Percentiles rank a stretch among this genome's conserved stretches.
These are phyloP conservation scores for Autographa pulchrina DNA, from an alignment of 2,888 invertebrate genomes.

Conservation along the genomic window DNA sequence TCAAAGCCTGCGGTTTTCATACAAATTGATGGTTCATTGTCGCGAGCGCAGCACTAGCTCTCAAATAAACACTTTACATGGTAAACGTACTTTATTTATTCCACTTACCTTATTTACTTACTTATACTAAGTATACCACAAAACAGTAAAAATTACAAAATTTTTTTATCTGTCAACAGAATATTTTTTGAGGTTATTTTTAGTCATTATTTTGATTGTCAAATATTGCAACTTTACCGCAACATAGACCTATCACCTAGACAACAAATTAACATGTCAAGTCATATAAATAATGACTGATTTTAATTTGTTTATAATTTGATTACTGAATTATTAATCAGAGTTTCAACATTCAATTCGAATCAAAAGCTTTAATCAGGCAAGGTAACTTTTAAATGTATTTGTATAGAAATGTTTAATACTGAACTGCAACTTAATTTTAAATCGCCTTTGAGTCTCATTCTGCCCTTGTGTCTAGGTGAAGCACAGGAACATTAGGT, in stretches of 20 bases:
- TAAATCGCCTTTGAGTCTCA: not conserved
- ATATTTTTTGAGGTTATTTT: constrained; percentile 1
- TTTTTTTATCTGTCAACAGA: too few species aligned
- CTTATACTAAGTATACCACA: not conserved
- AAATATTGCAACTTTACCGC: constrained; percentile 12
- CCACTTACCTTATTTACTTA: not conserved
- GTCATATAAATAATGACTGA: not conserved
- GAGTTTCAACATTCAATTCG: constrained; percentile 13
- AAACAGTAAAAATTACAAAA: not conserved
- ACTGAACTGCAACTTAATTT: not conserved
- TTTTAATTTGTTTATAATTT: constrained; percentile 1
- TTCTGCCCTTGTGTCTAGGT: not conserved
- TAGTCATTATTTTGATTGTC: constrained; percentile 11
- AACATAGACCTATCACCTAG: constrained; percentile 15
- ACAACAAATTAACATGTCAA: not conserved
- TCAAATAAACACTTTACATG: constrained; percentile 46
- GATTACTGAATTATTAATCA: constrained; percentile 11
- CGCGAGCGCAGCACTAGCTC: constrained; percentile 31
- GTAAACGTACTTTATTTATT: constrained; percentile 16
- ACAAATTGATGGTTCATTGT: constrained; percentile 60
- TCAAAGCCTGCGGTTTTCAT: constrained; percentile 53
- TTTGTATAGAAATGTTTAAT: not conserved
- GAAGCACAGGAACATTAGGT: too few species aligned
- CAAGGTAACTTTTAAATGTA: constrained; percentile 6
- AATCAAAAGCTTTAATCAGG: constrained; percentile 9